A percentile compares a stretch with the other conserved stretches of the same genome.
Conservation (phyloP, 2,888 invertebrate genomes). For the Dorcus parallelipipedus region DNA sequence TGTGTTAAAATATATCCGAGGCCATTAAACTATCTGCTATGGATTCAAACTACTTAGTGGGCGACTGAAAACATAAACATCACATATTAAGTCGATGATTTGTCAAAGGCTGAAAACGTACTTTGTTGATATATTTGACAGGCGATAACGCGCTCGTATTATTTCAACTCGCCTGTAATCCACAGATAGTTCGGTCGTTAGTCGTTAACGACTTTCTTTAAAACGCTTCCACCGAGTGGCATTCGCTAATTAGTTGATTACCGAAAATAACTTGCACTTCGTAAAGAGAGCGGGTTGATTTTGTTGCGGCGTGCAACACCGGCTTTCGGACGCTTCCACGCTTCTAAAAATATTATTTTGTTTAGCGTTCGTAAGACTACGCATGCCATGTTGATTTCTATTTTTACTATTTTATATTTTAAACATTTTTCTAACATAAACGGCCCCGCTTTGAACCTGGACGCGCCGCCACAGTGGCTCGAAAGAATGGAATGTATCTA, state of each 20-base stretch:
- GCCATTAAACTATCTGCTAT: background rate
- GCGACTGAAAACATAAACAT: constrained; percentile 5
- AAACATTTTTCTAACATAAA: constrained; percentile 13
- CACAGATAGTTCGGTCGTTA: constrained; percentile 33
- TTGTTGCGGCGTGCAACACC: background rate
- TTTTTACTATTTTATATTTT: constrained; percentile 16
- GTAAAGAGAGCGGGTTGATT: background rate
- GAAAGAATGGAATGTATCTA: no score
- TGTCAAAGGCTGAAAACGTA: constrained; percentile 34
- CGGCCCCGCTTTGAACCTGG: no score
- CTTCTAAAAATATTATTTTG: constrained; percentile 10
- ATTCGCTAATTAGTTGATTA: constrained; percentile 39
- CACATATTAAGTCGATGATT: constrained; percentile 29
- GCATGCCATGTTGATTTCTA: constrained; percentile 14
- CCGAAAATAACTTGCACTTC: constrained; percentile 7
- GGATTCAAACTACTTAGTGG: background rate
- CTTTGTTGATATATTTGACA: constrained; percentile 41
- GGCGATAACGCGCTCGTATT: constrained; percentile 39
- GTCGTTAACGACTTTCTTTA: constrained; percentile 38
- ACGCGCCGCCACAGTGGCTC: no score
- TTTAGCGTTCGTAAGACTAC: constrained; percentile 11
- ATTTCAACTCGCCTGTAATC: constrained; percentile 34
- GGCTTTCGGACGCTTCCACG: background rate
- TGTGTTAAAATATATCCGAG: background rate
- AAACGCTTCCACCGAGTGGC: constrained; percentile 32